phyloP scores from a whole-genome alignment of 1,140 invertebrate genomes.

The Conopomorpha cramerella region DNA sequence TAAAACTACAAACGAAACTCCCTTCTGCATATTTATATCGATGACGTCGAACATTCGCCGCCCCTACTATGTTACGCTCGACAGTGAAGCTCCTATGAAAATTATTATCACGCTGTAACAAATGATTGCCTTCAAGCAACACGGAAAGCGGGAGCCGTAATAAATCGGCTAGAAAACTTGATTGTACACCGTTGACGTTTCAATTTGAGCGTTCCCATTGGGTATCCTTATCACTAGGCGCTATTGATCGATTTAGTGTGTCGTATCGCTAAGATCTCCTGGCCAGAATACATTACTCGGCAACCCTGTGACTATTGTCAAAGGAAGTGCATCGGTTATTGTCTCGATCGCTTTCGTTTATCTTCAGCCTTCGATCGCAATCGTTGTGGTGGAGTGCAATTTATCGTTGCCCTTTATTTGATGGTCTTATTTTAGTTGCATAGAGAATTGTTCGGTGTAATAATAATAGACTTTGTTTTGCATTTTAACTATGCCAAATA shows the following conservation, averaged over 20 bases:
- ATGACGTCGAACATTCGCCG: too few relatives aligned
- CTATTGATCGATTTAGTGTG: conserved; percentile 34
- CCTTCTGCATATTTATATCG: too few relatives aligned
- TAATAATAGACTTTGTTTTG: conserved; percentile 19
- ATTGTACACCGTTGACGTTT: conserved; percentile 31
- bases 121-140: too few relatives aligned
- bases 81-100: too few relatives aligned
- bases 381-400: conserved; percentile 18
- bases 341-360: conserved; percentile 29
- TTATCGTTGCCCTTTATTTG: conserved; percentile 29
- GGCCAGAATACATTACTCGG: conserved; percentile 23
- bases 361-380: conserved; percentile 20
- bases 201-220: conserved; percentile 23
- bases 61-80: too few relatives aligned
- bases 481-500: background rate
- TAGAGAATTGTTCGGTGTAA: conserved; percentile 24
- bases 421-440: conserved; percentile 31
- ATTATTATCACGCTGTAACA: too few relatives aligned
- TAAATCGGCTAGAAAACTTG: conserved; percentile 15
- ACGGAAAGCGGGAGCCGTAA: too few relatives aligned
- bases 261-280: conserved; percentile 30
- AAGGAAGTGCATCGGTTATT: conserved; percentile 45
- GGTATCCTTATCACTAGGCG: conserved; percentile 28
- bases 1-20: too few relatives aligned
- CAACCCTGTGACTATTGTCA: conserved; percentile 26